These are phyloP conservation scores for Sclerurus mexicanus DNA, from an alignment of 2,113 vertebrate genomes.

Conservation along the genomic window DNA sequence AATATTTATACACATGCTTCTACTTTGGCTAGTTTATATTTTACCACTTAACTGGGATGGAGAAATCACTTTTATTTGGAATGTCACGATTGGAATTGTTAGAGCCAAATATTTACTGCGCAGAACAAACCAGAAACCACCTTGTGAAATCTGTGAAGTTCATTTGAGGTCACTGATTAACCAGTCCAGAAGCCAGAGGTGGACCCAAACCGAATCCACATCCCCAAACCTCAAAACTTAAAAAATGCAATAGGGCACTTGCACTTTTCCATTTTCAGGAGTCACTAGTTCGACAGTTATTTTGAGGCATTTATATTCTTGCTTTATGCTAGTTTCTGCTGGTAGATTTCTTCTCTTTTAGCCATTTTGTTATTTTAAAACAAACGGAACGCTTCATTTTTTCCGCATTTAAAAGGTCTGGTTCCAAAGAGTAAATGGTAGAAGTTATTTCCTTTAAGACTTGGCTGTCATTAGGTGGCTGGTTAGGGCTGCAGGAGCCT, in stretches of 20 bases:
- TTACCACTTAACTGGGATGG: background rate
- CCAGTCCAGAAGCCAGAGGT: background rate
- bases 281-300: background rate
- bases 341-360: background rate
- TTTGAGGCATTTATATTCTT: background rate
- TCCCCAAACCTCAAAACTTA: background rate
- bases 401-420: background rate
- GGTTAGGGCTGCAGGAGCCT: background rate
- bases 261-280: background rate
- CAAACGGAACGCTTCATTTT: background rate
- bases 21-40: background rate
- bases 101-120: background rate
- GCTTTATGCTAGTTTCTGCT: background rate
- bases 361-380: background rate
- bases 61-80: background rate
- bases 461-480: conserved; percentile 2
- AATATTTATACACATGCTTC: conserved; percentile 20
- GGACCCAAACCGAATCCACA: background rate
- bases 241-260: background rate
- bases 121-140: background rate
- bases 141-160: background rate
- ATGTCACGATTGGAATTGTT: background rate
- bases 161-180: conserved; percentile 2
- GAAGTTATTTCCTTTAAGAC: background rate
- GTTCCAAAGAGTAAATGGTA: background rate